These are phyloP conservation scores for Diarsia dahlii DNA, from an alignment of 2,888 invertebrate genomes.

Conservation along the genomic window DNA sequence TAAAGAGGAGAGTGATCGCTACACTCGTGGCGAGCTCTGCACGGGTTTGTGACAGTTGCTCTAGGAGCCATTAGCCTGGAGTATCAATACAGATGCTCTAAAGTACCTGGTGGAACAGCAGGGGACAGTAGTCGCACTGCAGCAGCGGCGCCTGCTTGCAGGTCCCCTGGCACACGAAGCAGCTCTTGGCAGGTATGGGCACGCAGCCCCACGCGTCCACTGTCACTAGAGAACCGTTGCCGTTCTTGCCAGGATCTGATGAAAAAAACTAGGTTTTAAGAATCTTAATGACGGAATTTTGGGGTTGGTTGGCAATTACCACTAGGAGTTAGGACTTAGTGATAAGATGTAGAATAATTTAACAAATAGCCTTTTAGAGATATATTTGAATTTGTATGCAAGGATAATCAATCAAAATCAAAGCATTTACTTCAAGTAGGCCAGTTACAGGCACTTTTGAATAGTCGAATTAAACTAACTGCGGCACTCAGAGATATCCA, in stretches of 20 bases:
- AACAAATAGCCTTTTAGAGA: neutral
- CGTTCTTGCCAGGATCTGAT: constrained; percentile 79
- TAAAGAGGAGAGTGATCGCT: too few relatives aligned
- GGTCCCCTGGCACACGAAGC: constrained; percentile 96
- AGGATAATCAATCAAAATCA: too few relatives aligned
- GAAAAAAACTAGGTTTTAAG: neutral
- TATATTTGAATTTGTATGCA: too few relatives aligned
- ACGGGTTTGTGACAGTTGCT: too few relatives aligned
- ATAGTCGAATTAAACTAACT: too few relatives aligned
- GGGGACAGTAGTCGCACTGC: constrained; percentile 98
- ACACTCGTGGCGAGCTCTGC: too few relatives aligned
- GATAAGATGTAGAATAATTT: neutral
- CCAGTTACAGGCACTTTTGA: too few relatives aligned
- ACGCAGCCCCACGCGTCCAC: constrained; percentile 92
- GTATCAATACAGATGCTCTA: neutral
- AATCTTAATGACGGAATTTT: neutral
- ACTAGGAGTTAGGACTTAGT: too few relatives aligned
- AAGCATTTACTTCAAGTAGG: too few relatives aligned
- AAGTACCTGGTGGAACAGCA: constrained; percentile 94
- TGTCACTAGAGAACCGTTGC: constrained; percentile 76
- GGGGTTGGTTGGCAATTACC: neutral
- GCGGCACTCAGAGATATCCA: too few relatives aligned
- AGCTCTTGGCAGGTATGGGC: constrained; percentile 95
- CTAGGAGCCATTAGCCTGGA: neutral
- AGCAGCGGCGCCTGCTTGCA: constrained; percentile 96